phyloP scores from a whole-genome alignment of 1,140 invertebrate species.

The Hyles vespertilio region DNA sequence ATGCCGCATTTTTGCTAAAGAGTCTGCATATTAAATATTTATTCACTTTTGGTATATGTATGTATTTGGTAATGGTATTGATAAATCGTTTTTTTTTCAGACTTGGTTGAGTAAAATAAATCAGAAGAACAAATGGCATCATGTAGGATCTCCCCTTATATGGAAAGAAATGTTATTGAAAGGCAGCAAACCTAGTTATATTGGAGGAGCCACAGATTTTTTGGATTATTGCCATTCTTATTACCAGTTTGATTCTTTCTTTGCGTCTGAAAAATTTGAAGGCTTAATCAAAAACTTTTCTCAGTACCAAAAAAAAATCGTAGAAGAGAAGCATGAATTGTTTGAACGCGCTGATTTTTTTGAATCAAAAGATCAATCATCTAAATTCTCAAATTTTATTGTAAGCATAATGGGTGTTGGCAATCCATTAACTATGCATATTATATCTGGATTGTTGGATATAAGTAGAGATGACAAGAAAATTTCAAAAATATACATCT shows the following conservation, averaged over 20 bases:
- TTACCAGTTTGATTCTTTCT: constrained; percentile 71
- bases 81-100: constrained; percentile 32
- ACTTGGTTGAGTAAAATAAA: constrained; percentile 66
- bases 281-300: constrained; percentile 50
- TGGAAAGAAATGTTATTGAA: constrained; percentile 47
- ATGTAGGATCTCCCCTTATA: constrained; percentile 63
- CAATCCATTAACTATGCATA: constrained; percentile 42
- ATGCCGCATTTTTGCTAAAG: no score
- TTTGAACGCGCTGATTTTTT: constrained; percentile 12
- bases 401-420: constrained; percentile 54
- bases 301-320: constrained; percentile 50
- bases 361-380: constrained; percentile 13
- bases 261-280: constrained; percentile 58
- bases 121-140: constrained; percentile 70
- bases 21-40: not conserved
- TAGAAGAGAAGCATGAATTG: constrained; percentile 22
- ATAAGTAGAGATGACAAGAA: constrained; percentile 25
- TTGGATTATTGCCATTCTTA: constrained; percentile 76
- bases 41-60: constrained; percentile 1
- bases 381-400: constrained; percentile 30
- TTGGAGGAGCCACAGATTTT: constrained; percentile 75
- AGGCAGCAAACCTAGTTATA: constrained; percentile 69
- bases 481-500: constrained; percentile 55
- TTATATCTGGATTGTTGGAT: constrained; percentile 53
- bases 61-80: no score